Conservation (phyloP, 2,113 vertebrate species). For the Epinephelus cyanopodus region DNA sequence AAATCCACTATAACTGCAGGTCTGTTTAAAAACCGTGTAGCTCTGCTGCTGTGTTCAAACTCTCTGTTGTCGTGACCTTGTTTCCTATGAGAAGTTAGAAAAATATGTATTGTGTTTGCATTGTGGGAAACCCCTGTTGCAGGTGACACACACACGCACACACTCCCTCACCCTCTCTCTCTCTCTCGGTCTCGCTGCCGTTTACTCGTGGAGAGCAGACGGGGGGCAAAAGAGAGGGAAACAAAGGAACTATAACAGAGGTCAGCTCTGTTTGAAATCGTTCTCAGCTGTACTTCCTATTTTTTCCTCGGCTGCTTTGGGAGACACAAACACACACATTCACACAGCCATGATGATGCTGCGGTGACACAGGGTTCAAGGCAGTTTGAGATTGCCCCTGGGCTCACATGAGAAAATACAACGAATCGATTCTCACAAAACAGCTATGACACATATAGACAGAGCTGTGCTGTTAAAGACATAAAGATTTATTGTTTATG, state of each 20-base stretch:
- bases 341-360: conserved; percentile 48
- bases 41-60: conserved; percentile 13
- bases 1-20: conserved; percentile 33
- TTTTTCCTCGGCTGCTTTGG: conserved; percentile 51
- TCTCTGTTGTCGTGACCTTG: conserved; percentile 31
- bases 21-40: conserved; percentile 13
- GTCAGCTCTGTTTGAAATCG: conserved; percentile 64
- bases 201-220: background rate
- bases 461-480: background rate
- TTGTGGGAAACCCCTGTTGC: conserved; percentile 51
- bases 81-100: conserved; percentile 50
- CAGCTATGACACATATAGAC: background rate
- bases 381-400: conserved; percentile 31
- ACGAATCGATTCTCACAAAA: conserved; percentile 9
- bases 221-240: conserved; percentile 5
- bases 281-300: conserved; percentile 71
- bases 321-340: conserved; percentile 64
- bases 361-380: conserved; percentile 58
- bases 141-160: conserved; percentile 52
- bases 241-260: conserved; percentile 65
- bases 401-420: conserved; percentile 58
- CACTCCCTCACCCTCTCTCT: background rate
- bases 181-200: background rate
- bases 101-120: conserved; percentile 51
- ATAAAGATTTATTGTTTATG: background rate